phyloP scores from a whole-genome alignment of 2,797 vertebrate genomes.

The Sarcophilus harrisii region DNA sequence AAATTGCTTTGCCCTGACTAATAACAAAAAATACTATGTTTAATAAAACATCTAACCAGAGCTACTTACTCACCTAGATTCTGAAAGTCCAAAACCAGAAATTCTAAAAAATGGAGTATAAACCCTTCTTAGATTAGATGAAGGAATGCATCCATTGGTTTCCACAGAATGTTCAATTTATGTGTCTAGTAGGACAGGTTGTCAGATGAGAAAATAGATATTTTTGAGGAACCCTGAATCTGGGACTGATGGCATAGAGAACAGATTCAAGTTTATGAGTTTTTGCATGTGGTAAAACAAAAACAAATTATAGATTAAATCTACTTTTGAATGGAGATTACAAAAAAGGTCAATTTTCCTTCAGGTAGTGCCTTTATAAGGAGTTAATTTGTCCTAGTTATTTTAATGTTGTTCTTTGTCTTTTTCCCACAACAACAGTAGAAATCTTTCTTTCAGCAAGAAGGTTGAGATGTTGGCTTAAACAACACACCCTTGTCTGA shows the following conservation, averaged over 20 bases:
- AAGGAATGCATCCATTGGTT: neutral
- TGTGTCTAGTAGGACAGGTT: neutral
- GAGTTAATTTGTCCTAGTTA: conserved; percentile 74
- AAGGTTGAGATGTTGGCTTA: conserved; percentile 57
- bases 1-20: neutral
- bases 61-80: neutral
- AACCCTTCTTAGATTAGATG: neutral
- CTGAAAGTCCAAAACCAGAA: neutral
- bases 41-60: neutral
- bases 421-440: conserved; percentile 68
- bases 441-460: conserved; percentile 59
- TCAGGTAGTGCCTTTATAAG: conserved; percentile 30
- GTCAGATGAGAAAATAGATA: neutral
- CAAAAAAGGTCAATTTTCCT: neutral
- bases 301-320: conserved; percentile 4
- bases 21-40: neutral
- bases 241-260: neutral
- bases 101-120: neutral
- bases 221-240: neutral
- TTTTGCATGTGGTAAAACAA: neutral
- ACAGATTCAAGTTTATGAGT: neutral
- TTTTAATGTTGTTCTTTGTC: conserved; percentile 61
- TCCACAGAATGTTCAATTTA: neutral
- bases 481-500: conserved; percentile 70
- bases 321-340: neutral